Conservation (phyloP, 2,113 vertebrate genomes). For the Vidua chalybeata region DNA sequence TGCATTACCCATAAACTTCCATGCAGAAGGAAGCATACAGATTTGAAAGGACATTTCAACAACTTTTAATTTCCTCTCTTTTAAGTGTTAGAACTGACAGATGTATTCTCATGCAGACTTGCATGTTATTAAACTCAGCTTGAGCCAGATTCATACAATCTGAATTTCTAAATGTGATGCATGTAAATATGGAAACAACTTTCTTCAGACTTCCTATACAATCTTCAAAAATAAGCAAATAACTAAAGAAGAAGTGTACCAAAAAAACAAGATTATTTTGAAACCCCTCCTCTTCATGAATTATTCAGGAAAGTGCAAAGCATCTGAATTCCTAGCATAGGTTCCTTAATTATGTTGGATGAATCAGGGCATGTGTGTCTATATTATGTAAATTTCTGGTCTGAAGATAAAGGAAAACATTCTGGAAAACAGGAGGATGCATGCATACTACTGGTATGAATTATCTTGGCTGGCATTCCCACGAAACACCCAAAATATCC, state of each 20-base stretch:
- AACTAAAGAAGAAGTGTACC: background rate
- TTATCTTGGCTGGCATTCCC: background rate
- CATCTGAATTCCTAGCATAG: background rate
- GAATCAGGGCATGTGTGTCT: background rate
- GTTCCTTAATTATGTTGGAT: background rate
- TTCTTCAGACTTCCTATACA: background rate
- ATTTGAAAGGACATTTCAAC: background rate
- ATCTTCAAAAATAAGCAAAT: background rate
- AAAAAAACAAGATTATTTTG: background rate
- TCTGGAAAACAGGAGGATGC: background rate
- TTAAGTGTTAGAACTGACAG: background rate
- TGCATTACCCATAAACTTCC: background rate
- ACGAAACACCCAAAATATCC: background rate
- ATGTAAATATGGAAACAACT: background rate
- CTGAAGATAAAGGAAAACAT: background rate
- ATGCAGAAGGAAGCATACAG: background rate
- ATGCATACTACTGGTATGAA: background rate
- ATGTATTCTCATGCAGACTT: background rate
- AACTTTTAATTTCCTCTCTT: constrained; percentile 31
- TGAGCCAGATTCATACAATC: background rate
- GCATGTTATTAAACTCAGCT: background rate
- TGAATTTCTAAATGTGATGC: background rate
- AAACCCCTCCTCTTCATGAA: background rate
- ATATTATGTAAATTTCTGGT: background rate
- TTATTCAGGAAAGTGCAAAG: background rate